A percentile compares a stretch with the other conserved stretches of the same genome.
These are phyloP conservation scores for Tricholauxania praeusta DNA, from an alignment of 2,888 invertebrate genomes.

Conservation along the genomic window DNA sequence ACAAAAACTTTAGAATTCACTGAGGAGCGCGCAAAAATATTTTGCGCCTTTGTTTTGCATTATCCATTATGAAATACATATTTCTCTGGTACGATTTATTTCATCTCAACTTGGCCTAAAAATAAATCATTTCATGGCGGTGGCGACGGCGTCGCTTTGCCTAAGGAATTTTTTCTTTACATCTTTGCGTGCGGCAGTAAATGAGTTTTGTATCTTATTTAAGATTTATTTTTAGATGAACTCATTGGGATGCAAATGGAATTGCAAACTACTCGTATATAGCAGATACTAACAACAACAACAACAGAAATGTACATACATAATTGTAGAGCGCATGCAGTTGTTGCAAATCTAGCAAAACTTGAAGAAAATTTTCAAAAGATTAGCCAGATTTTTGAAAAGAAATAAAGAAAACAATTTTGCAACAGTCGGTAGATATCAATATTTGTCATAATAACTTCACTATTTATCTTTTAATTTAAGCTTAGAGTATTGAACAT, in stretches of 20 bases:
- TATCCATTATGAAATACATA: not conserved
- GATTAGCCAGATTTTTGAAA: no score
- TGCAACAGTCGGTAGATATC: no score
- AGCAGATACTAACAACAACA: no score
- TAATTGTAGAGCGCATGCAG: not conserved
- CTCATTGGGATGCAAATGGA: slow-evolving; percentile 18
- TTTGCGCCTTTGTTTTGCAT: not conserved
- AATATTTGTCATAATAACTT: no score
- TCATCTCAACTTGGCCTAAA: slow-evolving; percentile 38
- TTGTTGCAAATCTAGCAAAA: not conserved
- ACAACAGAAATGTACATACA: not conserved
- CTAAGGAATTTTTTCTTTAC: slow-evolving; percentile 41
- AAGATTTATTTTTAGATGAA: slow-evolving; percentile 28
- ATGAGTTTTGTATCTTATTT: slow-evolving; percentile 7
- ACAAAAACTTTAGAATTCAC: no score
- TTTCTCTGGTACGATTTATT: not conserved
- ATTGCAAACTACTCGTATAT: no score
- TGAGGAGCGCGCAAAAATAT: not conserved
- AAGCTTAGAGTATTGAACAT: no score
- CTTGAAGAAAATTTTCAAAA: no score
- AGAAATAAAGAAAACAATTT: no score
- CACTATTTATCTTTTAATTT: no score
- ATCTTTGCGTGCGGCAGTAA: not conserved
- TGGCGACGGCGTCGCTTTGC: slow-evolving; percentile 47
- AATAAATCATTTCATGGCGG: slow-evolving; percentile 48